Conservation (phyloP, 2,888 invertebrate species). For the Omphaloscelis lunosa region DNA sequence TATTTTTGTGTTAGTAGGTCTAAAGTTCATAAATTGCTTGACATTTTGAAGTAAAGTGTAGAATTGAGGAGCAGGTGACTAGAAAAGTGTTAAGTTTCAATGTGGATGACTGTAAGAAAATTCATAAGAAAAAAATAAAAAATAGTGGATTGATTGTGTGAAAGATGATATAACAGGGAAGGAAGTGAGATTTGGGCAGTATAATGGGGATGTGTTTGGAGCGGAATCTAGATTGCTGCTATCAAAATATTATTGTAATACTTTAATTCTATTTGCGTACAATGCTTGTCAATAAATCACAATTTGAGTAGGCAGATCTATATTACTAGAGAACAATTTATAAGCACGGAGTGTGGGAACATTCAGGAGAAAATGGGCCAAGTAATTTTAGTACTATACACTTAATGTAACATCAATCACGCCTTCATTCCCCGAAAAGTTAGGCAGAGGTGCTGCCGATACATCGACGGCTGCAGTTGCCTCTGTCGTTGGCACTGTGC, state of each 20-base stretch:
- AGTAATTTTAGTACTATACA: not conserved
- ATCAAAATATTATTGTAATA: not conserved
- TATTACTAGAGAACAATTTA: not conserved
- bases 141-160: not conserved
- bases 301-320: not conserved
- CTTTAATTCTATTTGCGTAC: too few relatives aligned
- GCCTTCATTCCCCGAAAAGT: too few relatives aligned
- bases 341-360: not conserved
- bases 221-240: not conserved
- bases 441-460: too few relatives aligned
- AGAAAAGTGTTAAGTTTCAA: not conserved
- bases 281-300: not conserved
- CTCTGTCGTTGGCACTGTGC: too few relatives aligned
- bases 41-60: not conserved
- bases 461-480: too few relatives aligned
- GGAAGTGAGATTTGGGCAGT: not conserved
- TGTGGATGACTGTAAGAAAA: not conserved
- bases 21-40: not conserved
- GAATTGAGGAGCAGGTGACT: not conserved
- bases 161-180: not conserved
- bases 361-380: not conserved
- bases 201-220: too few relatives aligned
- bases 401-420: too few relatives aligned
- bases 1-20: constrained; percentile 44
- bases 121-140: too few relatives aligned